These are phyloP conservation scores for Hypolimnas misippus DNA, from an alignment of 2,888 invertebrate genomes.

Conservation along the genomic window DNA sequence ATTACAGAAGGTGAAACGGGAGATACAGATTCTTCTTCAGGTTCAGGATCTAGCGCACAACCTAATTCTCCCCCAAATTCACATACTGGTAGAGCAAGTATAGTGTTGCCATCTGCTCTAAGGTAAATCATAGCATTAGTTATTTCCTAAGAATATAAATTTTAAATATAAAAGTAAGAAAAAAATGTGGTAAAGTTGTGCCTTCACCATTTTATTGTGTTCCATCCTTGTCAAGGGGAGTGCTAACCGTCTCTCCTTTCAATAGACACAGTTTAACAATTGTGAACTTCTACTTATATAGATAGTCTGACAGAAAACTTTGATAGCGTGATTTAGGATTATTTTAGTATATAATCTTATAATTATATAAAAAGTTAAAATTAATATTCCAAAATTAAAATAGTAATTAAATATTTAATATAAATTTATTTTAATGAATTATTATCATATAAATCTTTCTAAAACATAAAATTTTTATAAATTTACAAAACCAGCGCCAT, in stretches of 20 bases:
- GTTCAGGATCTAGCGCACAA: conserved; percentile 66
- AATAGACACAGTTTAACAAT: too few species aligned
- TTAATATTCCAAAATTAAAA: neutral
- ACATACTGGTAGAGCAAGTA: conserved; percentile 63
- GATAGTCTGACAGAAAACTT: too few species aligned
- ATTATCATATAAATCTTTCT: neutral
- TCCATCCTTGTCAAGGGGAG: conserved; percentile 51
- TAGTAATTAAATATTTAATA: neutral
- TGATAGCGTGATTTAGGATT: conserved; percentile 40
- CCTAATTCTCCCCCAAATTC: conserved; percentile 66
- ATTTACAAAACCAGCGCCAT: conserved; percentile 30
- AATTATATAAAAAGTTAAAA: neutral
- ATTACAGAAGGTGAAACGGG: conserved; percentile 63
- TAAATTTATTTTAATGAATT: neutral
- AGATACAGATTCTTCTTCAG: conserved; percentile 80
- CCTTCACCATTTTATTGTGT: conserved; percentile 50
- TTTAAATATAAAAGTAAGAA: too few species aligned
- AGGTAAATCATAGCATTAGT: conserved; percentile 59
- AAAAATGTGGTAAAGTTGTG: conserved; percentile 49
- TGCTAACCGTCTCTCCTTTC: conserved; percentile 52
- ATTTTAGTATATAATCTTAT: neutral
- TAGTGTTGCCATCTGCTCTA: conserved; percentile 66
- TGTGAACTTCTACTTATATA: too few species aligned
- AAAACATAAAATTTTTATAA: neutral
- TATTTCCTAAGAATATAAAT: too few species aligned